phyloP scores from a whole-genome alignment of 2,888 invertebrate species.

The Pterostichus madidus region DNA sequence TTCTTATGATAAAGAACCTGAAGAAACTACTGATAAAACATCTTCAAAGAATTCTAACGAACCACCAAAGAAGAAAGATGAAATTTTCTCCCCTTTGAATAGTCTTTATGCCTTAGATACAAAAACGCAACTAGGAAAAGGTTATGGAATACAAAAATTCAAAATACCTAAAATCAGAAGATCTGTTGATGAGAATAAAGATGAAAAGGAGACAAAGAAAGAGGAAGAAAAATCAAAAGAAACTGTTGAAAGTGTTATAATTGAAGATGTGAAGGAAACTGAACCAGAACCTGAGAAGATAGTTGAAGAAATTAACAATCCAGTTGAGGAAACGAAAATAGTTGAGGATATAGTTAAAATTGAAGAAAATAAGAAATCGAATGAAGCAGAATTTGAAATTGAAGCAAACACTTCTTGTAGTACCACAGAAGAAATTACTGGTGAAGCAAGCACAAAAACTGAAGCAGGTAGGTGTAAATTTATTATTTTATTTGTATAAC shows the following conservation, averaged over 20 bases:
- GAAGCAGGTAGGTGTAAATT: conserved; percentile 51
- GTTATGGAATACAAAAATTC: conserved; percentile 78
- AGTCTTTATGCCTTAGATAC: conserved; percentile 76
- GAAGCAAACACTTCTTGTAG: conserved; percentile 51
- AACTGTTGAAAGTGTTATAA: conserved; percentile 19
- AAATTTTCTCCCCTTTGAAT: conserved; percentile 77
- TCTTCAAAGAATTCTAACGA: conserved; percentile 69
- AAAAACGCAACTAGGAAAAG: conserved; percentile 76
- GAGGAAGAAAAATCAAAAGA: no score
- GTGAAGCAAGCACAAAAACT: conserved; percentile 57
- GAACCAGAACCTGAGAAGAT: no score
- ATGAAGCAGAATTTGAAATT: conserved; percentile 67
- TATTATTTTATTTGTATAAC: conserved; percentile 9
- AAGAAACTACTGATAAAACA: conserved; percentile 56
- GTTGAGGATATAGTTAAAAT: conserved; percentile 73
- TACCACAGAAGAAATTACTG: conserved; percentile 34
- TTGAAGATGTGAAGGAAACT: conserved; percentile 51
- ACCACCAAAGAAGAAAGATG: conserved; percentile 70
- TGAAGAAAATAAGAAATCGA: conserved; percentile 67
- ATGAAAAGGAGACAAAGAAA: conserved; percentile 57
- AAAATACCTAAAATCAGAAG: conserved; percentile 78
- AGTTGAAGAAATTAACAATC: neutral
- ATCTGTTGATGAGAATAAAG: conserved; percentile 60
- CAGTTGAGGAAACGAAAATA: conserved; percentile 73
- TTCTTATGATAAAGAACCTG: conserved; percentile 8